phyloP scores from a whole-genome alignment of 30 jellyfish, hydroid and myxozoan genomes.

The Sanderia malayensis region DNA sequence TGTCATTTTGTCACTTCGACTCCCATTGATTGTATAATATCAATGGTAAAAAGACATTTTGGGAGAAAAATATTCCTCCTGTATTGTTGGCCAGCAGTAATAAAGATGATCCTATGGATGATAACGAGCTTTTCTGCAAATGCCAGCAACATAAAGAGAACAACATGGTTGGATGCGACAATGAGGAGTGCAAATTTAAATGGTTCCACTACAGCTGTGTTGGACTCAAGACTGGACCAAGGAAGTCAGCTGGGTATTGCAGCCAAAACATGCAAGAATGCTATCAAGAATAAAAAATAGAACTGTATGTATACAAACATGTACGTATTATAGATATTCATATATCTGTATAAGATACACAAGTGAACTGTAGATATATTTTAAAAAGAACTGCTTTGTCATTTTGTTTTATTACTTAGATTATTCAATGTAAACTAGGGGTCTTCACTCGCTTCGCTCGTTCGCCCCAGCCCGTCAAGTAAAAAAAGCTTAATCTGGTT shows the following conservation, averaged over 20 bases:
- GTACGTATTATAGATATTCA: not conserved
- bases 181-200: slow-evolving; percentile 26
- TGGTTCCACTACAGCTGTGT: slow-evolving; percentile 43
- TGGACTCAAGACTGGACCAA: slow-evolving; percentile 23
- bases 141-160: slow-evolving; percentile 19
- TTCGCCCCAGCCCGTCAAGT: too few relatives aligned
- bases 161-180: slow-evolving; percentile 47
- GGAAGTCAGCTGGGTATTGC: slow-evolving; percentile 30
- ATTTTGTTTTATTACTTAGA: not conserved
- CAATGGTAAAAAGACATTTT: slow-evolving; percentile 12
- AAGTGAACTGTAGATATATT: slow-evolving; percentile 1
- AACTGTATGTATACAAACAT: not conserved
- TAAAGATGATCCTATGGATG: slow-evolving; percentile 11
- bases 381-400: not conserved
- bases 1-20: slow-evolving; percentile 19
- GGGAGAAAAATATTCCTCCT: slow-evolving; percentile 11
- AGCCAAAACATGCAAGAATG: slow-evolving; percentile 11
- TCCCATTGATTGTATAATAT: slow-evolving; percentile 1
- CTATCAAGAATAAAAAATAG: slow-evolving; percentile 3
- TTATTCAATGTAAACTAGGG: not conserved
- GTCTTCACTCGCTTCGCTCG: too few relatives aligned
- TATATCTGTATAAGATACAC: not conserved
- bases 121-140: slow-evolving; percentile 3
- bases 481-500: too few relatives aligned
- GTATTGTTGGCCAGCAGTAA: slow-evolving; percentile 4